Percentiles rank a stretch among this genome's conserved stretches.
Conservation (phyloP, 2,888 invertebrate species). For the Selenia dentaria region DNA sequence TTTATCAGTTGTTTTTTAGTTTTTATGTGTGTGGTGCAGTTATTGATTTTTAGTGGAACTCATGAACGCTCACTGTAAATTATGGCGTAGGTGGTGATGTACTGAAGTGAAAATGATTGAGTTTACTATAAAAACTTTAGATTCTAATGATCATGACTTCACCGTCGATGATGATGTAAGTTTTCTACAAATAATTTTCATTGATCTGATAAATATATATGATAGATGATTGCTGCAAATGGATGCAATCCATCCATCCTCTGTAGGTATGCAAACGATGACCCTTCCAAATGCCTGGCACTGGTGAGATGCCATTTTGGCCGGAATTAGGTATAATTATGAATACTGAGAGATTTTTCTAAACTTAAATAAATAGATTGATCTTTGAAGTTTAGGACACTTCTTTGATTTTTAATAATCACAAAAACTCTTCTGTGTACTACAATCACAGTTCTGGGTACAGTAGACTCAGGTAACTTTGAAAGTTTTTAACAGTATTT, state of each 20-base stretch:
- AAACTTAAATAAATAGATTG: too few relatives aligned
- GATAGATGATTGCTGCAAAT: conserved; percentile 4
- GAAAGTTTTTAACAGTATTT: too few relatives aligned
- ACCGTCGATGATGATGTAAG: conserved; percentile 94
- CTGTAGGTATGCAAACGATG: conserved; percentile 1
- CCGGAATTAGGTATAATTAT: too few relatives aligned
- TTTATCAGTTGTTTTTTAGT: too few relatives aligned
- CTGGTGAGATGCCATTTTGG: too few relatives aligned
- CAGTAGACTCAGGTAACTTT: too few relatives aligned
- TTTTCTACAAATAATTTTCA: background rate
- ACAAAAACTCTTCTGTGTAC: too few relatives aligned
- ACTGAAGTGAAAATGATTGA: conserved; percentile 86
- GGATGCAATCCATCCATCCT: conserved; percentile 5
- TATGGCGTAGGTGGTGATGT: conserved; percentile 8
- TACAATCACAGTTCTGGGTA: too few relatives aligned
- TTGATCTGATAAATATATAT: background rate
- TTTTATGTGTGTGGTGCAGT: conserved; percentile 16
- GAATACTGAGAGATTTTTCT: too few relatives aligned
- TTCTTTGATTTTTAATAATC: too few relatives aligned
- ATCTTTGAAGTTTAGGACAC: too few relatives aligned
- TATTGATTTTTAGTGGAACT: conserved; percentile 24
- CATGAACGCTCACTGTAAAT: conserved; percentile 18
- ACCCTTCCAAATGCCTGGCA: background rate
- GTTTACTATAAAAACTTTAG: conserved; percentile 95
- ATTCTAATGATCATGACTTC: conserved; percentile 93